Conservation (phyloP, 2,888 invertebrate genomes). For the Dynastes maya region DNA sequence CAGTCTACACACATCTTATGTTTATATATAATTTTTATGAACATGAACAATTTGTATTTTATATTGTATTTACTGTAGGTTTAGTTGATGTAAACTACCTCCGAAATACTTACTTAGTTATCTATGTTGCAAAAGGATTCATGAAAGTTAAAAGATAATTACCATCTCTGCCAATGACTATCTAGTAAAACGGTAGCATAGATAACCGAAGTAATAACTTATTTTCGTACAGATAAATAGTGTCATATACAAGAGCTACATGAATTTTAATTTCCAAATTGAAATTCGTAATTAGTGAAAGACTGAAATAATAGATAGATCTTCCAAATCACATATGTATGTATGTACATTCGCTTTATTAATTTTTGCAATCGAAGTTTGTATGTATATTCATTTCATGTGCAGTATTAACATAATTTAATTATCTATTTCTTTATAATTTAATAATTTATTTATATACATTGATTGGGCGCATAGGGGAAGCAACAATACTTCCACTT, state of each 20-base stretch:
- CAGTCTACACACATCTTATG: constrained; percentile 21
- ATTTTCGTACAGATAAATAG: constrained; percentile 11
- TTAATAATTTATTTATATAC: constrained; percentile 14
- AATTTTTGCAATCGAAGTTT: background rate
- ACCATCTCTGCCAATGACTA: background rate
- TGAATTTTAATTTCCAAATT: constrained; percentile 18
- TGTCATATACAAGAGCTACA: constrained; percentile 23
- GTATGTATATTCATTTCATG: constrained; percentile 9
- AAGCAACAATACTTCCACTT: background rate
- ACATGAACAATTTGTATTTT: constrained; percentile 39
- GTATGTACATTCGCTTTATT: constrained; percentile 10
- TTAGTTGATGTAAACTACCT: constrained; percentile 51
- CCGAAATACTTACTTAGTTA: constrained; percentile 31
- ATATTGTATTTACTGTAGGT: constrained; percentile 51
- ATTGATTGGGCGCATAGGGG: constrained; percentile 1
- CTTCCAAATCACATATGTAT: constrained; percentile 23
- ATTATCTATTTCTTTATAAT: background rate
- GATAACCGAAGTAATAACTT: background rate
- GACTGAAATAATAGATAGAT: constrained; percentile 38
- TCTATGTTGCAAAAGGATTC: background rate
- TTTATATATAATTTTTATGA: constrained; percentile 33
- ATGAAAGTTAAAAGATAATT: background rate
- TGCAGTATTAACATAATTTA: constrained; percentile 40
- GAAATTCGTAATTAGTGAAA: constrained; percentile 30
- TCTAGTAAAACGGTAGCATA: background rate